Evolutionary conservation across 2,113 vertebrate species (phyloP), one percentile per base, ranked within the genome.

Genomic region (Esox niger): DNA sequence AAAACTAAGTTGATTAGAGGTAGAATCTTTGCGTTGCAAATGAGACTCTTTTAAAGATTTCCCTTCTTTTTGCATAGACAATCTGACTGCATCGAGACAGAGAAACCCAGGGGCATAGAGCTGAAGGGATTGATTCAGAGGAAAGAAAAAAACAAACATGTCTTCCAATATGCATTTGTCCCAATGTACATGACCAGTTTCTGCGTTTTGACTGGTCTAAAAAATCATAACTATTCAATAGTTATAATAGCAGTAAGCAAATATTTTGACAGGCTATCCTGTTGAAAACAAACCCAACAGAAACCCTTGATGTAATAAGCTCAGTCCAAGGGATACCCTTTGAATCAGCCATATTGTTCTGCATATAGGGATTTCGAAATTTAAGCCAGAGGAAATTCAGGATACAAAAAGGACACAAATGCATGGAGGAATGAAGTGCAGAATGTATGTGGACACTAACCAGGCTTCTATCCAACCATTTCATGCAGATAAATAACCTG

Each of bases 1-100:
- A 73, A 54, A 58, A 56, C 61, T 46, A 35, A 64, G 71, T 70
- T 68, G 75, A 74, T 74, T 75, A 74, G 62, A 71, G 79, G 70
- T 62, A 58, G 31, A 8, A 32, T 57, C 31, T 74, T 71, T 69
- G 71, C 66, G 75, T 71, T 71, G 75, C 26, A 77, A 77, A 80
- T 74, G 15, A 65, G 54, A 55, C 62, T 69, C 43, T 65, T 71
- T 74, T 77, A 71, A 71, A 76, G 74, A 73, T 68, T 66, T 9
- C n/a, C 47, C 8, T 9, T 52, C 47, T 23, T 21, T 52, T 52
- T 17, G 47, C 47, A 52, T 52, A 15, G n/a, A 23, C 47, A 52
- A 8, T 23, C 47, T 52, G 7, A 52, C 47, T 52, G 47, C 47
- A 52, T 52, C 47, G 21, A 52, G 6, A 21, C n/a, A 52, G 7